Evolutionary conservation across 1,140 invertebrate genomes (phyloP).

Genomic region (Hermatobates lingyangjiaoensis): DNA sequence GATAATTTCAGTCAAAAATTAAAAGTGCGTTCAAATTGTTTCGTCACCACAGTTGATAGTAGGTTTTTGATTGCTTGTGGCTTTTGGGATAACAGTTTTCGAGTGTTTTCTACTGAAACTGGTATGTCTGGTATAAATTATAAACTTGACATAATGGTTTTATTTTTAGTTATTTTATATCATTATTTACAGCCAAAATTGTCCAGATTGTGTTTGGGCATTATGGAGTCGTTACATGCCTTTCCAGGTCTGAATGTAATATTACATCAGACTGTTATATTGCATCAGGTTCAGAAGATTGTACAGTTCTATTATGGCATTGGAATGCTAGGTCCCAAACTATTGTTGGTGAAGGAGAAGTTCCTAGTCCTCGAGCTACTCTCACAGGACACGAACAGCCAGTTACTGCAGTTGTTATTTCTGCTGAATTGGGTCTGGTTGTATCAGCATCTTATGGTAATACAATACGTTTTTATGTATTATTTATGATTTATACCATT

Average conservation of each 20-base stretch:
- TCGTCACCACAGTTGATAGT: conserved; percentile 93
- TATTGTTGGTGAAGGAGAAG: conserved; percentile 87
- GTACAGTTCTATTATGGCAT: conserved; percentile 94
- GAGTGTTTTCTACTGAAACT: conserved; percentile 92
- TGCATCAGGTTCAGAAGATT: conserved; percentile 91
- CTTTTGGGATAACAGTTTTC: conserved; percentile 98
- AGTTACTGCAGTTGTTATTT: conserved; percentile 85
- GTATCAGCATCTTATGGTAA: conserved; percentile 80
- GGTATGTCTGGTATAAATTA: no score
- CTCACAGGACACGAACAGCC: conserved; percentile 92
- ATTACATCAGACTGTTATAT: conserved; percentile 97
- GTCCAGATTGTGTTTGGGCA: conserved; percentile 97
- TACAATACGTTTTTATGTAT: no score
- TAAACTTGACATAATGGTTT: no score
- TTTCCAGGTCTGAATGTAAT: conserved; percentile 91
- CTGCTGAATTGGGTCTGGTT: conserved; percentile 93
- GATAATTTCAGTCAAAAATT: conserved; percentile 94
- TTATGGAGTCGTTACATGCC: conserved; percentile 93
- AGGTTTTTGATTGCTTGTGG: conserved; percentile 93
- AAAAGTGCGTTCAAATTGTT: conserved; percentile 80
- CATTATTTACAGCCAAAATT: conserved; percentile 62
- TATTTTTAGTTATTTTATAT: conserved; percentile 6
- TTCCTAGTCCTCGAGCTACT: conserved; percentile 85
- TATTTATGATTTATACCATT: no score
- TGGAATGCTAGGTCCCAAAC: conserved; percentile 92